phyloP scores from a whole-genome alignment of 2,113 vertebrate genomes.

The Ginglymostoma cirratum region DNA sequence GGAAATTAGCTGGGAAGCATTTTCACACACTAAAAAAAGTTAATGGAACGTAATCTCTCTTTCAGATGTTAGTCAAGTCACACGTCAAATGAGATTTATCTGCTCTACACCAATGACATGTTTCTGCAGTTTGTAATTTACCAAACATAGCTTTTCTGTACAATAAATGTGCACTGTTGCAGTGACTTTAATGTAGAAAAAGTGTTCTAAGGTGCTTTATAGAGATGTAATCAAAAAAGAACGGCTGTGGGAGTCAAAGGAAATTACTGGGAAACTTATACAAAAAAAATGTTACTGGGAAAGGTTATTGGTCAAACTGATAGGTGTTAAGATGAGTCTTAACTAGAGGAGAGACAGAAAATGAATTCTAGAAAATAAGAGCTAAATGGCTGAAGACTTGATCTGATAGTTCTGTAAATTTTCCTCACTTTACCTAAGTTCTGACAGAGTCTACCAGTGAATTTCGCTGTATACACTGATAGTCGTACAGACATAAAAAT shows the following conservation, averaged over 20 bases:
- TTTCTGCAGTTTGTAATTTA: neutral
- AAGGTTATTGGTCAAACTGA: neutral
- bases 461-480: neutral
- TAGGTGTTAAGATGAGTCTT: neutral
- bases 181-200: neutral
- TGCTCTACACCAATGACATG: neutral
- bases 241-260: neutral
- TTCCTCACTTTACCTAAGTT: too few species aligned
- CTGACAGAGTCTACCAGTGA: too few species aligned
- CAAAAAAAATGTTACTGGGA: neutral
- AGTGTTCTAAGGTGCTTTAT: neutral
- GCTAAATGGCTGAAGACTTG: neutral
- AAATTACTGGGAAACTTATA: neutral
- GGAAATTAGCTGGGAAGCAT: neutral
- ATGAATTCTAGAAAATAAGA: neutral
- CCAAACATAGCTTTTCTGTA: neutral
- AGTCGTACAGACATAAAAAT: neutral
- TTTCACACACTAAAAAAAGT: neutral
- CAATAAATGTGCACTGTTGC: neutral
- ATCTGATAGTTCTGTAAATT: neutral
- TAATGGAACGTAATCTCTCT: neutral
- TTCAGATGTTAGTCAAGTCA: neutral
- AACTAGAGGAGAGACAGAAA: neutral
- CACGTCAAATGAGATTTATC: neutral
- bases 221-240: neutral